Evolutionary conservation across 1,140 invertebrate species (phyloP).

Genomic region (Chironomus striatipennis): DNA sequence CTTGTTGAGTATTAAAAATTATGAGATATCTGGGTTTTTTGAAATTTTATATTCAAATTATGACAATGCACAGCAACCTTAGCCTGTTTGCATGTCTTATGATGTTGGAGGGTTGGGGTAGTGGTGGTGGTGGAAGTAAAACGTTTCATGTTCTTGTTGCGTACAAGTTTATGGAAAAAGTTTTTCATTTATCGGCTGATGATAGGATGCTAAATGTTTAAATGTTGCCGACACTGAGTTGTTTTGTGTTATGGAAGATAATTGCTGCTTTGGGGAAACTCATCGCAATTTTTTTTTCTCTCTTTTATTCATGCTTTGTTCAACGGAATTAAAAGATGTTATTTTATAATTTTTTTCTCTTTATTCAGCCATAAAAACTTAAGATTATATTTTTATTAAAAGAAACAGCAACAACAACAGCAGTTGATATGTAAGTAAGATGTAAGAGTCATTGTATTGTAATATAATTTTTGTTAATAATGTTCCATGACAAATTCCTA

Average conservation of each 20-base stretch:
- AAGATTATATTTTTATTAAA: not conserved
- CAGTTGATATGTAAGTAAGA: not conserved
- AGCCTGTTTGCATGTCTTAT: conserved; percentile 7
- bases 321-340: conserved; percentile 9
- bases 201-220: not conserved
- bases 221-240: not conserved
- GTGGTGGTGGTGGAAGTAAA: not conserved
- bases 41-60: not conserved
- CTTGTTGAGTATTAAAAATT: conserved; percentile 1
- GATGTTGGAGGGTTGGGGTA: not conserved
- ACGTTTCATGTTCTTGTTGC: conserved; percentile 5
- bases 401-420: not conserved
- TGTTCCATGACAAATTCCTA: conserved; percentile 6
- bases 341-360: conserved; percentile 9
- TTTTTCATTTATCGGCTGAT: conserved; percentile 13
- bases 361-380: conserved; percentile 1
- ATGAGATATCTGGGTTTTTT: conserved; percentile 13
- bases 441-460: conserved; percentile 12
- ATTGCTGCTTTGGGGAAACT: not conserved
- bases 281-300: not conserved
- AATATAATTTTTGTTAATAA: not conserved
- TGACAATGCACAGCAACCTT: not conserved
- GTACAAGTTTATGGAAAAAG: conserved; percentile 8
- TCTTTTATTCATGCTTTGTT: not conserved
- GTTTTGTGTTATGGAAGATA: conserved; percentile 5